Base-by-base conservation (phyloP, 2,888 invertebrate species). In the Ecdyonurus torrentis region DNA sequence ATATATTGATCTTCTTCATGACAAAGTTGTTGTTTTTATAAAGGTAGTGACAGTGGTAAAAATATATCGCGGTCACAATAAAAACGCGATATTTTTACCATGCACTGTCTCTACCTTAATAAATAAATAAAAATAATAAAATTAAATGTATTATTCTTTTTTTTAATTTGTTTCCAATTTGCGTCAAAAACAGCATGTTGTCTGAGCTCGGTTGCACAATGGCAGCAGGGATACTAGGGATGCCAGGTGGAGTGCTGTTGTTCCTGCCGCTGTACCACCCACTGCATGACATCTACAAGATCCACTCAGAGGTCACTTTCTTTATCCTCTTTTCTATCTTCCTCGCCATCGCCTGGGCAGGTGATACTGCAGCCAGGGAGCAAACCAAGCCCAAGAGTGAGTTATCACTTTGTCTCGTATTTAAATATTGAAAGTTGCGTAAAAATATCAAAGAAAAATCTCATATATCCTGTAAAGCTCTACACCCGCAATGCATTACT, bases 251-350 rank as follows among this genome's bases (percentile, higher is more conserved):
- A 0, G 81, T 87, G 1, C 70, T 87, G 1, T 75, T 87, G 70
- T 89, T 90, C 72, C 73, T 87, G 18, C 81, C 85, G 0, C 75
- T 89, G 66, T 90, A 90, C 74, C 89, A 90, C 69, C 84, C 87
- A 0, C 77, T 89, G 0, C 89, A 89, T 71, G 89, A 90, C 71
- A 72, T 79, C 18, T 77, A 74, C 67, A 76, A 80, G 20, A 78
- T 90, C 50, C 87, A 87, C 72, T 80, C 86, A 0, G 89, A 89
- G 77, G 81, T 86, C 23, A 84, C 86, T 2, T 83, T 84, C 70
- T 81, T 86, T 71, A 72, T 84, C 25, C 74, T 89, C 20, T 78
- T 87, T 59, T 71, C 80, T 1, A 72, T 84, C 52, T 88, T 82
- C 70, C 74, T 79, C 1, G 70, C 79, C 1, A 74, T 87, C 59